phyloP scores from a whole-genome alignment of 2,888 invertebrate species.

The Harpagoxenus sublaevis region DNA sequence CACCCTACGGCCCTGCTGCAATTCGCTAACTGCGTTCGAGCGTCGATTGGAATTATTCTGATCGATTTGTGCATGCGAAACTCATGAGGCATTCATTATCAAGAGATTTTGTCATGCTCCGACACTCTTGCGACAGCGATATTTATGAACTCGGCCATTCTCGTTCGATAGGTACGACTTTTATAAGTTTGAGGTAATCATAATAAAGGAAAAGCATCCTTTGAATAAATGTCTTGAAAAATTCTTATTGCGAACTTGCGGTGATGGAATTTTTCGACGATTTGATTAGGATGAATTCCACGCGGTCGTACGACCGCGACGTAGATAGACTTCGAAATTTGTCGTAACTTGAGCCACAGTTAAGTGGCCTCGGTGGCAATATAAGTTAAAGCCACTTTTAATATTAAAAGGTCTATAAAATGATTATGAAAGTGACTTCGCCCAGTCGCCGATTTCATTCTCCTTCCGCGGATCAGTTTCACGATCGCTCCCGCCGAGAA shows the following conservation, averaged over 20 bases:
- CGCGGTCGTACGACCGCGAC: conserved; percentile 1
- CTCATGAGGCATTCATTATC: conserved; percentile 17
- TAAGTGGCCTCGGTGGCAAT: conserved; percentile 59
- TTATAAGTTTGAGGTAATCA: not conserved
- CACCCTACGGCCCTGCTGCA: conserved; percentile 63
- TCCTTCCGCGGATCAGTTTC: conserved; percentile 59
- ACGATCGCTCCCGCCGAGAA: conserved; percentile 39
- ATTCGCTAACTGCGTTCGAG: conserved; percentile 63
- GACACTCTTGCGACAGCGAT: not conserved
- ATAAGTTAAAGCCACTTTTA: conserved; percentile 70
- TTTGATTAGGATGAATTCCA: conserved; percentile 44
- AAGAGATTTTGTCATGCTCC: conserved; percentile 4
- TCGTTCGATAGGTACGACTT: not conserved
- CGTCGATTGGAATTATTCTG: conserved; percentile 66
- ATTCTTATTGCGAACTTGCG: not conserved
- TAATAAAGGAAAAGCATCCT: not conserved
- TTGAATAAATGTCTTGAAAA: not conserved
- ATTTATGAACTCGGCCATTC: not conserved
- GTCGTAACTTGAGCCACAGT: conserved; percentile 38
- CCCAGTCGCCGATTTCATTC: conserved; percentile 45
- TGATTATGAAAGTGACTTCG: conserved; percentile 57
- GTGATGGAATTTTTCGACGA: conserved; percentile 33
- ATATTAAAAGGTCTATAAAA: conserved; percentile 69
- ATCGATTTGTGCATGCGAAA: conserved; percentile 58
- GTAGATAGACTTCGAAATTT: conserved; percentile 58